Base-by-base conservation (phyloP, 2,888 invertebrate species). In the Troides helena region DNA sequence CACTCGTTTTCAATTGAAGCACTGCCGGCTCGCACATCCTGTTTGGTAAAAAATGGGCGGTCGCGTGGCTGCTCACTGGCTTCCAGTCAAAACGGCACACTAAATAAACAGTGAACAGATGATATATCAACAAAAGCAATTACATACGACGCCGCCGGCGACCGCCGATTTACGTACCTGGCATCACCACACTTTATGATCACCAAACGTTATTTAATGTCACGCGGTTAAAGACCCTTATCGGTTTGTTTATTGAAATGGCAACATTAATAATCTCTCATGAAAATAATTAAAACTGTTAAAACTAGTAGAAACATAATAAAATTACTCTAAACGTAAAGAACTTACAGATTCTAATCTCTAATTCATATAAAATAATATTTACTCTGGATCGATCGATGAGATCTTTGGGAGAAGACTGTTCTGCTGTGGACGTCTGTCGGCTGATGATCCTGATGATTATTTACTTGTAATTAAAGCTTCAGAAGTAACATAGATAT, bases 81-180 rank as follows among this genome's bases (percentile, higher is more conserved):
- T 88, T 85, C 88, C 86, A 85, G 80, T 83, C 81, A 85, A 85
- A 86, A 86, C 84, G 83, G 77, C 76, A 81, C 81, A 84, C 81
- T 89, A 84, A 87, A 88, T 86, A 89, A 89, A 90, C 88, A 91
- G 86, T 83, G 81, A 84, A 81, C 80, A 78, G 83, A 82, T 85
- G 83, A 87, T 88, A 88, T 84, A 88, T 88, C 87, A 88, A 83
- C 82, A 80, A 86, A 88, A 85, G 87, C 85, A 90, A 90, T 90
- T 86, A 87, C 81, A 72, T 73, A 73, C 62, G 78, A 77, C 73
- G 86, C 89, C 89, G 79, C 73, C 78, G 88, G 89, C 89, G 78
- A 77, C 78, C 70, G 76, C 73, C 79, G 81, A 84, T 85, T 84
- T 85, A 84, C 83, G 80, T 77, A 76, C 73, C 75, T 71, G 75